Base-by-base conservation (phyloP, 2,113 vertebrate species). In the Grus americana region DNA sequence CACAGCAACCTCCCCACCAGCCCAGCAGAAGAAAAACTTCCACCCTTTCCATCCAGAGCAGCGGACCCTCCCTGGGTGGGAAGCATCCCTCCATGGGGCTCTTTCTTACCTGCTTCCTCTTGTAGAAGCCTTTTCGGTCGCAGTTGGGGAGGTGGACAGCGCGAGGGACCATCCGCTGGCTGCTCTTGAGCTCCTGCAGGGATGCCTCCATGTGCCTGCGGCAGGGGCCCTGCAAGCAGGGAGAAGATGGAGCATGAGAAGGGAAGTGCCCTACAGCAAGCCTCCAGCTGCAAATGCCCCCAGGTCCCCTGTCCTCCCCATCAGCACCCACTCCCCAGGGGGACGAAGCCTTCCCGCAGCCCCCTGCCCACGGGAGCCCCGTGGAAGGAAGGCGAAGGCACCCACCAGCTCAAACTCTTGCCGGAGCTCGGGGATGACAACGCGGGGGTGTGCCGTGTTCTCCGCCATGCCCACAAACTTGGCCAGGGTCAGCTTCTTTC, bases 71-170 rank as follows among this genome's bases (percentile, higher is more conserved):
- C 38, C 29, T n/a, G 49, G 9, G 11, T 61, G 18, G 36, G 27
- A 18, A 86, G 68, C 32, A 22, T 57, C 52, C 14, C 57, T 83
- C 40, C 4, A 0, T 11, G 11, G 15, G 46, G n/a, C 42, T 91
- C 47, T 11, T 47, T 75, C 49, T 26, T 70, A 99, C 99, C 99
- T 99, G 99, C 97, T 99, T 99, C 95, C 99, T 99, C 97, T 99
- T 99, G 98, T 99, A 99, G 98, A 99, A 99, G 47, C 99, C 99
- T 94, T 99, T 99, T 82, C 98, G 98, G 98, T 99, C 99, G 4
- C 99, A 99, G 98, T 99, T 99, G 93, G 99, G 99, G 83, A 99
- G 99, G 89, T 99, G 99, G 91, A 99, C 98, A 1, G 99, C 99
- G 0, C 99, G 98, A 42, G 99, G 98, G 85, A 99, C 99, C 92